Evolutionary conservation across 2,888 invertebrate species (phyloP), one percentile per base, ranked within the genome.

Genomic region (Noctua pronuba): DNA sequence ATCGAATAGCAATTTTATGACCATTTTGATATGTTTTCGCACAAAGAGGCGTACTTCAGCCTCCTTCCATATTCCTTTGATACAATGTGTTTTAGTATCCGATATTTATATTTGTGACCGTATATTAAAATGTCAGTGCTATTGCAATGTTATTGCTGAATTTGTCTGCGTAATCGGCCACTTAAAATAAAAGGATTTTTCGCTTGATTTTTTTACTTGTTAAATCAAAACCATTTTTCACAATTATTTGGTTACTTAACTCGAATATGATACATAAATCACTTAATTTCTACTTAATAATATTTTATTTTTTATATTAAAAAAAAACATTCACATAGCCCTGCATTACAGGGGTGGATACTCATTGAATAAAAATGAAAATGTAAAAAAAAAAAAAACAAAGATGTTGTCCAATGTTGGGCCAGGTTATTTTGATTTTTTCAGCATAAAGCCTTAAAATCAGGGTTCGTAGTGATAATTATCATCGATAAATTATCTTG

Each of bases 211-310:
- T 41, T 41, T 41, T 67, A n/a, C 5, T 35, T 38, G 21, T 62
- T 60, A 21, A 18, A 38, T n/a, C 13, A 62, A 21, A 35, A 67
- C 44, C 4, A 65, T 71, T 18, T 41, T 16, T 65, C 69, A 62
- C 44, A 73, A 72, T 68, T 55, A 67, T 73, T 80, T 86, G 75
- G 78, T 74, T 79, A 81, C 77, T 72, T 79, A 79, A 77, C 79
- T 83, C 74, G 87, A 85, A 83, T 88, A 78, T 73, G 24, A 64
- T 55, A 67, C 44, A 67, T 75, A 81, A 74, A 83, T 82, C 81
- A 88, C 75, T 86, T 88, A 86, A 81, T 77, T 85, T 62, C 76
- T 86, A 90, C 82, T 87, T 88, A 87, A 84, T 79, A 71, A 5
- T 77, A 70, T 21, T 7, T 71, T 64, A 74, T 62, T 73, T 24